Percentiles rank a stretch among this genome's conserved stretches.
phyloP scores from a whole-genome alignment of 1,140 invertebrate genomes.

The Grapholita molesta region DNA sequence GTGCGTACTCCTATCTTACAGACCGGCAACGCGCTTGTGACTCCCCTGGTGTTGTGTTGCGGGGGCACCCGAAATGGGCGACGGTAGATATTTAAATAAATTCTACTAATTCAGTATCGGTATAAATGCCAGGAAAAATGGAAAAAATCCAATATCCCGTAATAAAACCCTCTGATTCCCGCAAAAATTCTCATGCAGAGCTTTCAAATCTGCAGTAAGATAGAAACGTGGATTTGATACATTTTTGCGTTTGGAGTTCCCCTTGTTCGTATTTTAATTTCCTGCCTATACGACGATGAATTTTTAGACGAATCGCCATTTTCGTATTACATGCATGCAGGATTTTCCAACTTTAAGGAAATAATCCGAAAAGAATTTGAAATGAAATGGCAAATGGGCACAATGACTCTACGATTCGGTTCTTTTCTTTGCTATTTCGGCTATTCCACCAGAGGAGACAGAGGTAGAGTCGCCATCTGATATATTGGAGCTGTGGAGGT shows the following conservation, averaged over 20 bases:
- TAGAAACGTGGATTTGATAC: slow-evolving; percentile 2
- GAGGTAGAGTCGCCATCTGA: no score
- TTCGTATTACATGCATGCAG: not conserved
- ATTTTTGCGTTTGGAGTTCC: not conserved
- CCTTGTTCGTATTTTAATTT: slow-evolving; percentile 33
- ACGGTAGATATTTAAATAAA: no score
- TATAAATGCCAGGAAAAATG: not conserved
- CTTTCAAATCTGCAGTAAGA: not conserved
- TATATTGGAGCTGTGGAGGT: no score
- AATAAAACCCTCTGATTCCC: not conserved
- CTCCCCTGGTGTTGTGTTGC: no score
- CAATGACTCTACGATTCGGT: not conserved
- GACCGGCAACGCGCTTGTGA: no score
- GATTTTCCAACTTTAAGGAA: not conserved
- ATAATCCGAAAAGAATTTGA: not conserved
- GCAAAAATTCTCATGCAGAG: not conserved
- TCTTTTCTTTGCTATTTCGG: no score
- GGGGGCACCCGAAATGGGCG: no score
- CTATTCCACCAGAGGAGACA: no score
- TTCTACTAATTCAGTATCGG: not conserved
- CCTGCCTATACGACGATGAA: slow-evolving; percentile 21
- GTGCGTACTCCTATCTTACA: no score
- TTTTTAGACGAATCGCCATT: not conserved
- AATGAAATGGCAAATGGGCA: no score
- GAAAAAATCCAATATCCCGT: not conserved